phyloP scores from a whole-genome alignment of 2,113 vertebrate species.

The Uria lomvia region DNA sequence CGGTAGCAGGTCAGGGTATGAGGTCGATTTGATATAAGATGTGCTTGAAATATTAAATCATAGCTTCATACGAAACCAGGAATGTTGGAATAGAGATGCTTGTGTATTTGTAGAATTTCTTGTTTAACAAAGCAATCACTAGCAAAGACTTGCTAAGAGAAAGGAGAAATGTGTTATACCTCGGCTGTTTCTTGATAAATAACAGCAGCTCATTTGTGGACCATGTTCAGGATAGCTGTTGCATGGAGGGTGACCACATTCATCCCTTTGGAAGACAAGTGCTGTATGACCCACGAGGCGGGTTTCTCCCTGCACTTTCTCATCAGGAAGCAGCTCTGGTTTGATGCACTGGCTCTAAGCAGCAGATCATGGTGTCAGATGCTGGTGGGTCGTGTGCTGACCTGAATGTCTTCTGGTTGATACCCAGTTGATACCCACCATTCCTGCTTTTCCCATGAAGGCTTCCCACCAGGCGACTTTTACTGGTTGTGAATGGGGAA shows the following conservation, averaged over 20 bases:
- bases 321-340: neutral
- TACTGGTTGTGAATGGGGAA: neutral
- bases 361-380: accelerated
- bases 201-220: neutral
- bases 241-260: neutral
- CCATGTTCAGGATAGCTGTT: neutral
- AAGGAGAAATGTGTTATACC: neutral
- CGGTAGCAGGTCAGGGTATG: neutral
- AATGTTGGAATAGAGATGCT: neutral
- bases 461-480: neutral
- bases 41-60: neutral
- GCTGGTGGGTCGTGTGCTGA: neutral
- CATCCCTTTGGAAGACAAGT: neutral
- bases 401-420: neutral
- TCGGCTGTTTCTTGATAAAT: neutral
- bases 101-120: neutral
- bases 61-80: neutral
- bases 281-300: neutral
- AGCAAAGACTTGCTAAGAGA: neutral
- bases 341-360: neutral
- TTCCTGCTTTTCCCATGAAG: neutral
- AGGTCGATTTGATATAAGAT: neutral
- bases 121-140: neutral
- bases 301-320: neutral
- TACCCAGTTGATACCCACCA: too few species aligned